A percentile compares a stretch with the other conserved stretches of the same genome.
Evolutionary conservation across 1,140 invertebrate genomes (phyloP).

Genomic region (Drosophila auraria): DNA sequence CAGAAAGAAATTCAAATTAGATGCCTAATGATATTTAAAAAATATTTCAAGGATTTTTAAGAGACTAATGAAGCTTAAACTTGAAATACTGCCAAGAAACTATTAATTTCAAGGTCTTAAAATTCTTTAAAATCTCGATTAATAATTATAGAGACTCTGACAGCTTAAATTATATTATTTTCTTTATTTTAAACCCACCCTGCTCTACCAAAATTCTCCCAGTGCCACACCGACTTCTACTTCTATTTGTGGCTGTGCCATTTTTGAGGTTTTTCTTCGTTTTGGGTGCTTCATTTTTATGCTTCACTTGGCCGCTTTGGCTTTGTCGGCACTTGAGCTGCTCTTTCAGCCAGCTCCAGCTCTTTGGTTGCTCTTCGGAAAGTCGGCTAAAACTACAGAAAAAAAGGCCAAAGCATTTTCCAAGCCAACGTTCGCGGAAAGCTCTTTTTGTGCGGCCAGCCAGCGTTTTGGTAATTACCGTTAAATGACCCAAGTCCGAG

Average conservation of each 20-base stretch:
- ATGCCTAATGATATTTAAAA: background rate
- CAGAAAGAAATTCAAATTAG: conserved; percentile 1
- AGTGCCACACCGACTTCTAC: conserved; percentile 10
- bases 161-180: background rate
- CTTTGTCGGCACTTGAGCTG: conserved; percentile 78
- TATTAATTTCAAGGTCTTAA: too few species aligned
- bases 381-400: conserved; percentile 37
- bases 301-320: conserved; percentile 66
- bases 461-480: conserved; percentile 73
- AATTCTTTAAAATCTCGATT: background rate
- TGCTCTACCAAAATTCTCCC: background rate
- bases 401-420: conserved; percentile 39
- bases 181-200: too few species aligned
- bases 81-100: too few species aligned
- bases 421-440: conserved; percentile 63
- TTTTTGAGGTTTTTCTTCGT: conserved; percentile 52
- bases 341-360: conserved; percentile 19
- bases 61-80: too few species aligned
- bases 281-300: conserved; percentile 71
- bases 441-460: conserved; percentile 46
- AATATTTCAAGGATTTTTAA: background rate
- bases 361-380: conserved; percentile 25
- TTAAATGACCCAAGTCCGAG: conserved; percentile 75
- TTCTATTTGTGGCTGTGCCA: conserved; percentile 46
- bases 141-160: background rate